Evolutionary conservation across 2,888 invertebrate genomes (phyloP).

Genomic region (Andrena marginata): DNA sequence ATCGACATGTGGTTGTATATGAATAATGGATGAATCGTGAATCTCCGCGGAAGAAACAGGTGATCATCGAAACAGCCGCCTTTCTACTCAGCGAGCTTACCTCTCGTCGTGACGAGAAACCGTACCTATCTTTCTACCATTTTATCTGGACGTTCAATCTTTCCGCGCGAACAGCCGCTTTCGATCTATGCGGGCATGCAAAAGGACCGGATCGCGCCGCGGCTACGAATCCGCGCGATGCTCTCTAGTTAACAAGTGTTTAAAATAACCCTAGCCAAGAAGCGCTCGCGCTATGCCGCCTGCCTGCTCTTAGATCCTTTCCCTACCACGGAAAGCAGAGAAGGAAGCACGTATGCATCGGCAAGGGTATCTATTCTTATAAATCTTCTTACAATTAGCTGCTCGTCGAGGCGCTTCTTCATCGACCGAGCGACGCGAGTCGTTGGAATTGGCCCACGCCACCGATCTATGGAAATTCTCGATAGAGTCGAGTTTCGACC

Average conservation of each 20-base stretch:
- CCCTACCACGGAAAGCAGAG: too few relatives aligned
- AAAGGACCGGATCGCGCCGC: conserved; percentile 32
- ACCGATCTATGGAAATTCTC: background rate
- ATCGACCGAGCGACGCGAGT: background rate
- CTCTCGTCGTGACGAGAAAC: conserved; percentile 68
- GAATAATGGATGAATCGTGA: conserved; percentile 58
- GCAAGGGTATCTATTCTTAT: conserved; percentile 8
- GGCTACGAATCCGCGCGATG: conserved; percentile 34
- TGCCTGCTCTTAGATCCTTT: conserved; percentile 1
- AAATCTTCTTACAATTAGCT: background rate
- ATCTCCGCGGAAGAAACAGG: conserved; percentile 56
- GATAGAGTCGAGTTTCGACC: background rate
- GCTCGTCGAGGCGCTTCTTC: background rate
- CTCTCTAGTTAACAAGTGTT: conserved; percentile 46
- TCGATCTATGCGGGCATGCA: conserved; percentile 67
- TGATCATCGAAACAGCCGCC: conserved; percentile 55
- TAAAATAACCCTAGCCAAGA: conserved; percentile 56
- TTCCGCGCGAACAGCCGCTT: conserved; percentile 70
- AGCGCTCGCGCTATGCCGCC: background rate
- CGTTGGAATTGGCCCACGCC: too few relatives aligned
- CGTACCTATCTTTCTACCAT: conserved; percentile 70
- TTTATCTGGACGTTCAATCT: conserved; percentile 67
- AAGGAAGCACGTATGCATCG: background rate
- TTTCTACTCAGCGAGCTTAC: conserved; percentile 52
- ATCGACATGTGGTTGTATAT: conserved; percentile 38